phyloP scores from a whole-genome alignment of 2,113 vertebrate genomes.

The Pseudois nayaur region DNA sequence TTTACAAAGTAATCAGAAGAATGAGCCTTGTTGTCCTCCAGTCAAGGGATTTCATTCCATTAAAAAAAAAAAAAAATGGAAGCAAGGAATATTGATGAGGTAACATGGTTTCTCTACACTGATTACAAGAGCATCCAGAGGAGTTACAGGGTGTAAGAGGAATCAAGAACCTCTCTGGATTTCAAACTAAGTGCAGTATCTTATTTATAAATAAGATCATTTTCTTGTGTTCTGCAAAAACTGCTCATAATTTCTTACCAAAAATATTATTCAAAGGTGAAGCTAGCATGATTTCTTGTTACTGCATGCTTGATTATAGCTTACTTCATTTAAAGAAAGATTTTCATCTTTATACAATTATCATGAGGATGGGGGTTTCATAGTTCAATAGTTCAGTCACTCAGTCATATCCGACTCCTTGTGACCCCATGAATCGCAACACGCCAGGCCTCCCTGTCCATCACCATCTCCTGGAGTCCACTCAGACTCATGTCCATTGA shows the following conservation, averaged over 20 bases:
- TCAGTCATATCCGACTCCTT: too few relatives aligned
- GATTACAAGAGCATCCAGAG: neutral
- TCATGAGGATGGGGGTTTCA: neutral
- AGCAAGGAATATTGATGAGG: neutral
- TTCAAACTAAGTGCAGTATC: neutral
- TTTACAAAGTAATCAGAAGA: neutral
- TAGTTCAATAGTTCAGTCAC: neutral
- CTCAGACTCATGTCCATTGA: too few relatives aligned
- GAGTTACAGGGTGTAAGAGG: neutral
- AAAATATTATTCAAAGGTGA: neutral
- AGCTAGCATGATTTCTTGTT: neutral
- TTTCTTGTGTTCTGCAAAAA: neutral
- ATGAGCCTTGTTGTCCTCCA: neutral
- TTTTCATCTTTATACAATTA: neutral
- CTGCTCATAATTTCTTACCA: neutral
- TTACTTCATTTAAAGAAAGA: neutral
- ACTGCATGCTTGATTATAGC: neutral
- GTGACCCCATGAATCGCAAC: too few relatives aligned
- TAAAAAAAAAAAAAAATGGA: neutral
- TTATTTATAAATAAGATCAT: neutral
- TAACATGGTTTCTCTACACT: neutral
- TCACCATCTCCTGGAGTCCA: rapidly evolving
- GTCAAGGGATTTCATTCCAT: neutral
- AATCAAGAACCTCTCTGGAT: neutral
- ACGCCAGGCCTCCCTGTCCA: rapidly evolving